Conservation (phyloP, 2,888 invertebrate genomes). For the Scotopteryx bipunctaria region DNA sequence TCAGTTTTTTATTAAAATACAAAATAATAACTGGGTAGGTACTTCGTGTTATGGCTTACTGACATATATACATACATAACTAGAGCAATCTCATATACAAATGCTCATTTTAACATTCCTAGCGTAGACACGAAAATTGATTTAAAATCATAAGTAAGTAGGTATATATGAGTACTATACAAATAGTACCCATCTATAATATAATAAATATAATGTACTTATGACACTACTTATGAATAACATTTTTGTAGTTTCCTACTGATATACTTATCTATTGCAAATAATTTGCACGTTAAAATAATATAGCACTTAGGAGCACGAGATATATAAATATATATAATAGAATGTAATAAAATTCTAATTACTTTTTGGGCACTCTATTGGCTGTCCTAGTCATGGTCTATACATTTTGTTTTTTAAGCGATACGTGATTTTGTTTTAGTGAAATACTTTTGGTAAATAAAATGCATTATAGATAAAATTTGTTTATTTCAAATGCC, state of each 20-base stretch:
- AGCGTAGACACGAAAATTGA: slow-evolving; percentile 3
- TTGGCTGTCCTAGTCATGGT: slow-evolving; percentile 68
- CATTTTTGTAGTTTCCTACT: slow-evolving; percentile 36
- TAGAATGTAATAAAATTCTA: slow-evolving; percentile 14
- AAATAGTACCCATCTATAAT: too few relatives aligned
- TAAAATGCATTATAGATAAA: slow-evolving; percentile 58
- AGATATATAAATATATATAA: too few relatives aligned
- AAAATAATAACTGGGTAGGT: too few relatives aligned
- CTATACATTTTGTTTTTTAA: slow-evolving; percentile 52
- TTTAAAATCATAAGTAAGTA: not conserved
- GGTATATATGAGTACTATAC: not conserved
- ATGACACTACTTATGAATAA: slow-evolving; percentile 34
- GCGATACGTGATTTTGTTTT: slow-evolving; percentile 69
- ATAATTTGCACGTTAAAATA: slow-evolving; percentile 23
- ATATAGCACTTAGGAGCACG: slow-evolving; percentile 44
- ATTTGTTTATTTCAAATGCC: slow-evolving; percentile 43
- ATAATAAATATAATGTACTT: slow-evolving; percentile 40
- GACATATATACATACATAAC: too few relatives aligned
- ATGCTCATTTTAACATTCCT: slow-evolving; percentile 29
- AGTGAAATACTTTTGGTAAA: slow-evolving; percentile 67
- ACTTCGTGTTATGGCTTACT: too few relatives aligned
- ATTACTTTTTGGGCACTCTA: slow-evolving; percentile 4
- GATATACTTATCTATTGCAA: slow-evolving; percentile 12
- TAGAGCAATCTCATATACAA: too few relatives aligned
- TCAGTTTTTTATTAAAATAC: too few relatives aligned